Evolutionary conservation across 2,113 vertebrate species (phyloP), one percentile per base, ranked within the genome.

Genomic region (Cephalopholis sonnerati): DNA sequence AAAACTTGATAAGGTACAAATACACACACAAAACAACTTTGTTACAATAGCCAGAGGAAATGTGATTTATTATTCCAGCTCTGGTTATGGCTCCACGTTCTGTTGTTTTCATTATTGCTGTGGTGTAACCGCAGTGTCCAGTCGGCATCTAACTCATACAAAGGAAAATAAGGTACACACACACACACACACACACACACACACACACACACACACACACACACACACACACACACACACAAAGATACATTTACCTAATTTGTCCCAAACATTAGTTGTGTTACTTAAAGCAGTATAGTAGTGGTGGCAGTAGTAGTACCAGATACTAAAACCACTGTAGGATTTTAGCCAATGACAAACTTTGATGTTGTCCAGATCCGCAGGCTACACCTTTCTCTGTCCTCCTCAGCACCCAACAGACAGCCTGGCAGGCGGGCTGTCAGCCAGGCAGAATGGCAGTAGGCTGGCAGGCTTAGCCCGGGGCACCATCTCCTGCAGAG

Each of bases 401-500:
- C 83, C 87, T 86, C 77, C 66, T 74, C 84, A 74, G 88, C 79
- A 86, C 87, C 91, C 90, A 88, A 53, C 90, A 92, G 89, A 91
- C 88, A 87, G 87, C 78, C 91, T 89, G 88, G 88, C 89, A 89
- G 88, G 84, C 89, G 62, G 78, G 76, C 89, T 79, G 91, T 85
- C 91, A 81, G 84, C 63, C 88, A 61, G 76, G 83, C 89, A 89
- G 83, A 62, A 87, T 86, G 85, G 91, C 91, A 83, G 83, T 85
- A 88, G 91, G 77, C 88, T 90, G 92, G 87, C 89, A 90, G 91
- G 87, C 84, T 83, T 90, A 74, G 86, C 84, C 91, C 76, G 51
- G 89, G 91, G 90, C 90, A 80, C 63, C 77, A 65, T 83, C 88
- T 90, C 84, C 80, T 69, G 77, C 89, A 74, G 82, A 84, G 92